These are phyloP conservation scores for Amaurobius ferox DNA, from an alignment of 2,888 invertebrate species.

Conservation along the genomic window DNA sequence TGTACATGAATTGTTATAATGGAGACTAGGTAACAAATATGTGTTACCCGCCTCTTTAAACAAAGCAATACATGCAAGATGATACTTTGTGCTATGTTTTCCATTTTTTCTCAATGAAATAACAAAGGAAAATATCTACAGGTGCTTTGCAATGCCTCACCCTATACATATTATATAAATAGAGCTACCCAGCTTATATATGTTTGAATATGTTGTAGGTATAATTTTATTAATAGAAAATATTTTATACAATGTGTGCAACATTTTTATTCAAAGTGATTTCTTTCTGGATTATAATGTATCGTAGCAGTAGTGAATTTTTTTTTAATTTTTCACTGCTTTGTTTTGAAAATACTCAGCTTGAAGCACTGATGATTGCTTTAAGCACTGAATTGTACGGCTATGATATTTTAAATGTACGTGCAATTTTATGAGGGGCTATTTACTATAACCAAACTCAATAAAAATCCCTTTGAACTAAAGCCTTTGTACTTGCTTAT, in stretches of 20 bases:
- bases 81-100: background rate
- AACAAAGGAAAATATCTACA: background rate
- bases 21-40: no score
- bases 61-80: background rate
- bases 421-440: constrained; percentile 24
- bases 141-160: constrained; percentile 31
- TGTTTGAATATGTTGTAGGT: background rate
- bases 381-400: background rate
- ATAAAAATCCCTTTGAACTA: constrained; percentile 28
- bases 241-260: constrained; percentile 36
- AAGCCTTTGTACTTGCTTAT: background rate
- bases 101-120: background rate
- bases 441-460: constrained; percentile 22
- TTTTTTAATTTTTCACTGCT: constrained; percentile 37
- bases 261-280: constrained; percentile 17
- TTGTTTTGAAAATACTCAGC: background rate
- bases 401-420: constrained; percentile 25
- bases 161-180: background rate
- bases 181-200: background rate
- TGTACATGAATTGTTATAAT: no score
- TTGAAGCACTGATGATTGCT: constrained; percentile 2
- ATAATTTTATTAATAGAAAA: background rate
- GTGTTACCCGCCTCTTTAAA: background rate
- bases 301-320: constrained; percentile 30
- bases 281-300: constrained; percentile 23